Evolutionary conservation across 2,888 invertebrate species (phyloP).

Genomic region (Eristalinus sepulchralis): DNA sequence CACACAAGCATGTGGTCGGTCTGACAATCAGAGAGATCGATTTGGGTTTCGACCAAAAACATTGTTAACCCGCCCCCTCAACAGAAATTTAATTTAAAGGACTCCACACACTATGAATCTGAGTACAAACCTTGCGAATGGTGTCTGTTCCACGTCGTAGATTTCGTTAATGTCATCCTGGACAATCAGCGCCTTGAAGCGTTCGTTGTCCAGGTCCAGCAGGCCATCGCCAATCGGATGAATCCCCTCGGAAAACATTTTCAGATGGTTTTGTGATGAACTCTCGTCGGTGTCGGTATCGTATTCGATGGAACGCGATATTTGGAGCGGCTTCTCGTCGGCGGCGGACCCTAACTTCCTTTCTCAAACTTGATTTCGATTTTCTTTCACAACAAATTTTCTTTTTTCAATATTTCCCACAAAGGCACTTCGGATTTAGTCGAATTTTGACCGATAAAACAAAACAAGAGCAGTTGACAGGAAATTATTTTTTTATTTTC

Average conservation of each 20-base stretch:
- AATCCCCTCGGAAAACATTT: constrained; percentile 80
- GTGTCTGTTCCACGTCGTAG: constrained; percentile 91
- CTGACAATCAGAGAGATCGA: constrained; percentile 9
- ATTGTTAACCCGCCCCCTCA: not conserved
- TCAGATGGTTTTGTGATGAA: constrained; percentile 1
- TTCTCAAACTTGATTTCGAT: constrained; percentile 17
- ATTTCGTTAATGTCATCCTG: constrained; percentile 88
- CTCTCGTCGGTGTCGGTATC: constrained; percentile 7
- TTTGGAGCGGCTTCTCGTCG: not conserved
- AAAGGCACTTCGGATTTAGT: constrained; percentile 44
- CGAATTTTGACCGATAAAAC: constrained; percentile 43
- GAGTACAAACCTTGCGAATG: constrained; percentile 89
- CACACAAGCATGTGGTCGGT: not conserved
- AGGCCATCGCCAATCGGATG: constrained; percentile 85
- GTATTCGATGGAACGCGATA: not conserved
- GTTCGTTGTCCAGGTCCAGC: constrained; percentile 86
- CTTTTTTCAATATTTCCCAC: constrained; percentile 40
- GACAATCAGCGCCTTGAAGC: constrained; percentile 86
- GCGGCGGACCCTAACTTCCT: not conserved
- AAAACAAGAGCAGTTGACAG: not conserved
- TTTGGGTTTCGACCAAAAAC: not conserved
- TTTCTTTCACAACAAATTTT: not conserved
- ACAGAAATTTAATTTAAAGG: not conserved
- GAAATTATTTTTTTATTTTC: not conserved
- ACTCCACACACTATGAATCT: not conserved